These are phyloP conservation scores for Drosophila arizonae DNA, from an alignment of 1,140 invertebrate species.

Conservation along the genomic window DNA sequence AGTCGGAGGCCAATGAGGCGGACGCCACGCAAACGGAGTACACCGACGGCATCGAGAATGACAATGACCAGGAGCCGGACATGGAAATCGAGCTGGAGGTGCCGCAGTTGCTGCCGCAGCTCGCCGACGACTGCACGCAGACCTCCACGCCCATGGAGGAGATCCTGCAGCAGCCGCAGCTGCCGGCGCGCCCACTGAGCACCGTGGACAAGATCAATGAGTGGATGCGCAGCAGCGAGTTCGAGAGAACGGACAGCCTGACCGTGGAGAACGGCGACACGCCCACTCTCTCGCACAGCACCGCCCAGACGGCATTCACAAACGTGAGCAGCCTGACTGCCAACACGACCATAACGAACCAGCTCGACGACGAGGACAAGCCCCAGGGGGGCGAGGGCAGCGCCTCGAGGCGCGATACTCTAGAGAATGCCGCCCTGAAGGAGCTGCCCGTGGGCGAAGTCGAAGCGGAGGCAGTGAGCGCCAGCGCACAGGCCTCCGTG, in stretches of 20 bases:
- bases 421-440: conserved; percentile 72
- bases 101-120: conserved; percentile 60
- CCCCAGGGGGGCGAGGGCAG: conserved; percentile 83
- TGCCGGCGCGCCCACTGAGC: conserved; percentile 54
- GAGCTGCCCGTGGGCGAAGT: conserved; percentile 62
- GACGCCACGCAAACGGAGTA: conserved; percentile 65
- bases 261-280: conserved; percentile 77
- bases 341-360: conserved; percentile 73
- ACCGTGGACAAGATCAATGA: conserved; percentile 79
- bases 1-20: conserved; percentile 54
- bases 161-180: conserved; percentile 65
- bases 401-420: conserved; percentile 84
- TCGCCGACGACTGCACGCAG: conserved; percentile 72
- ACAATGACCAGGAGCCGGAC: conserved; percentile 56
- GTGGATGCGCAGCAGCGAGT: conserved; percentile 79
- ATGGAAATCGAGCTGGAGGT: conserved; percentile 78
- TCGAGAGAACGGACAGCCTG: conserved; percentile 75
- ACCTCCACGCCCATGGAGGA: conserved; percentile 78
- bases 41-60: conserved; percentile 61
- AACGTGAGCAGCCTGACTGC: conserved; percentile 68
- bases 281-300: conserved; percentile 54
- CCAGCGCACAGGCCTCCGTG: conserved; percentile 80
- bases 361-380: conserved; percentile 63
- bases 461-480: conserved; percentile 32
- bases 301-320: conserved; percentile 67